Percentiles rank a stretch among this genome's conserved stretches.
Conservation (phyloP, 2,888 invertebrate genomes). For the Mimachlamys varia region DNA sequence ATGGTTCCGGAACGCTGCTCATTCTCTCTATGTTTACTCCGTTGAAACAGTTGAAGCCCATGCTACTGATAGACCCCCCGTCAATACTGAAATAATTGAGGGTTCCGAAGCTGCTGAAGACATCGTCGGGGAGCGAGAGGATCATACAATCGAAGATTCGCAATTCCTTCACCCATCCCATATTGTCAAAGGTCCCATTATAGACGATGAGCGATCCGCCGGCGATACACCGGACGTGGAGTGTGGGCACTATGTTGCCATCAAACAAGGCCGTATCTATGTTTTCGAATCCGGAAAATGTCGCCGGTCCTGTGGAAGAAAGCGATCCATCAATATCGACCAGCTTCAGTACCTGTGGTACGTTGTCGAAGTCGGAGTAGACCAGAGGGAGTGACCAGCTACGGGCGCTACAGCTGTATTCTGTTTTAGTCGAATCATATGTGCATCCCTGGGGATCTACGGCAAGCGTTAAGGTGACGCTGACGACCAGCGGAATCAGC, state of each 20-base stretch:
- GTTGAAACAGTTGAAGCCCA: conserved; percentile 55
- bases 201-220: conserved; percentile 33
- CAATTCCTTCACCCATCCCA: conserved; percentile 47
- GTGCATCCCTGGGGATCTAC: conserved; percentile 48
- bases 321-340: conserved; percentile 49
- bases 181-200: conserved; percentile 43
- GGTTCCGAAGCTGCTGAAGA: conserved; percentile 53
- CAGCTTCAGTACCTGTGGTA: conserved; percentile 47
- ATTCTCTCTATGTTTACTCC: conserved; percentile 55
- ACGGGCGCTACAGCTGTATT: conserved; percentile 49
- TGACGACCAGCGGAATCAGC: background rate
- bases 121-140: conserved; percentile 51
- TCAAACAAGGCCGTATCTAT: conserved; percentile 54
- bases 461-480: background rate
- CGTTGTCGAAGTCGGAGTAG: conserved; percentile 37
- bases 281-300: conserved; percentile 48
- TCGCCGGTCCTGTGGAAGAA: conserved; percentile 45
- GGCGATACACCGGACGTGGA: conserved; percentile 44
- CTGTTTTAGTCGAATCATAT: conserved; percentile 44
- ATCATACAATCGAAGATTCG: conserved; percentile 56
- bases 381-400: conserved; percentile 45
- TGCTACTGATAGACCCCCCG: conserved; percentile 53
- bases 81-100: conserved; percentile 58
- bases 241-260: conserved; percentile 50
- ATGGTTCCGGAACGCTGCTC: conserved; percentile 41